Percentiles rank a stretch among this genome's conserved stretches.
Evolutionary conservation across 2,888 invertebrate genomes (phyloP).

Genomic region (Lacanobia oleracea): DNA sequence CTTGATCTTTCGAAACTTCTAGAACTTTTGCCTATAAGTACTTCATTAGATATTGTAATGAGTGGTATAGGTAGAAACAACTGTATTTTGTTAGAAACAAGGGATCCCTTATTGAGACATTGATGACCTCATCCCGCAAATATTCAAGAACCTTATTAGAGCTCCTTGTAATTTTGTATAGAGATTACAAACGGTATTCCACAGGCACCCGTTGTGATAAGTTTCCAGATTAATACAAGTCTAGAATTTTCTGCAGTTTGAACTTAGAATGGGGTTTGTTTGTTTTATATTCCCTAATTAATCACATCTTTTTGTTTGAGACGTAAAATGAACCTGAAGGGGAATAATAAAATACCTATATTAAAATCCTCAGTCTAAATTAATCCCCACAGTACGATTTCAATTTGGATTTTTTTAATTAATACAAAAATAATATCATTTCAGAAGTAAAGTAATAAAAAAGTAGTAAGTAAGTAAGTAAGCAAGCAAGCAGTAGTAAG

Average conservation of each 20-base stretch:
- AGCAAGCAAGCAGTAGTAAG: no score
- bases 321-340: not conserved
- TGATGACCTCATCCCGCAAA: slow-evolving; percentile 58
- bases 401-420: slow-evolving; percentile 20
- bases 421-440: slow-evolving; percentile 26
- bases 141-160: slow-evolving; percentile 53
- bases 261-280: slow-evolving; percentile 30
- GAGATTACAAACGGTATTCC: slow-evolving; percentile 53
- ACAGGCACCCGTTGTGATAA: slow-evolving; percentile 32
- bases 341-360: slow-evolving; percentile 1
- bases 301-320: not conserved
- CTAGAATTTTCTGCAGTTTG: slow-evolving; percentile 35
- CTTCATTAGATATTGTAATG: slow-evolving; percentile 16
- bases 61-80: slow-evolving; percentile 19
- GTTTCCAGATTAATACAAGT: slow-evolving; percentile 32
- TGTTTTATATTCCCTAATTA: slow-evolving; percentile 9
- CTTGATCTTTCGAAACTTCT: slow-evolving; percentile 33
- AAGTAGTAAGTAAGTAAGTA: no score
- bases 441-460: slow-evolving; percentile 13
- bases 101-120: slow-evolving; percentile 45
- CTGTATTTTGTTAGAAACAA: slow-evolving; percentile 47
- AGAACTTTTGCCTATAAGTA: slow-evolving; percentile 39
- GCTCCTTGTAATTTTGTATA: slow-evolving; percentile 48
- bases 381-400: slow-evolving; percentile 23
- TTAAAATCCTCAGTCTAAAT: slow-evolving; percentile 19